Conservation (phyloP, 2,888 invertebrate genomes). For the Brachynemurus nebulosus region DNA sequence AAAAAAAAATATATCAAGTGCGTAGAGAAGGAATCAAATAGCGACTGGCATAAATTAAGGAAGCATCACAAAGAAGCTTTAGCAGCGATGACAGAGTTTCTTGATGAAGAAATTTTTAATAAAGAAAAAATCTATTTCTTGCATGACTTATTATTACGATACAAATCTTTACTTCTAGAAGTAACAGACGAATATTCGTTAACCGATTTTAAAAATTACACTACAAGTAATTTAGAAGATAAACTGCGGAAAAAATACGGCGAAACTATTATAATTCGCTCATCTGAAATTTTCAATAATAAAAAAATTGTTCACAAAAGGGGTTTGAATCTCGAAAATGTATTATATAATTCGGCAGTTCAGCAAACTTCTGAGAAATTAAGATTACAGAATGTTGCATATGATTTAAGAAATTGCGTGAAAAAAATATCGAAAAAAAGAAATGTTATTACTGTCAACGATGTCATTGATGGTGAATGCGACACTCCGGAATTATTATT, state of each 20-base stretch:
- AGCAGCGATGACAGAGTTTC: not conserved
- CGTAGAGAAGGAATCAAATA: not conserved
- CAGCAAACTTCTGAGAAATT: not conserved
- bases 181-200: not conserved
- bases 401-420: not conserved
- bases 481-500: slow-evolving; percentile 2
- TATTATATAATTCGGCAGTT: not conserved
- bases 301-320: slow-evolving; percentile 4
- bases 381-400: not conserved
- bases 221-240: not conserved
- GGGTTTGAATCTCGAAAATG: not conserved
- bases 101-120: not conserved
- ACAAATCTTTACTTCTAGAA: slow-evolving; percentile 3
- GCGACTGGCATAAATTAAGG: slow-evolving; percentile 2
- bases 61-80: not conserved
- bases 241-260: not conserved
- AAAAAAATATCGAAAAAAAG: not conserved
- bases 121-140: not conserved
- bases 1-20: not conserved
- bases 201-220: not conserved
- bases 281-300: not conserved
- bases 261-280: not conserved
- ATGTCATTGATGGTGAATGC: slow-evolving; percentile 2
- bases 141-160: slow-evolving; percentile 1
- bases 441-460: not conserved